phyloP scores from a whole-genome alignment of 2,888 invertebrate species.

The Julus scandinavius region DNA sequence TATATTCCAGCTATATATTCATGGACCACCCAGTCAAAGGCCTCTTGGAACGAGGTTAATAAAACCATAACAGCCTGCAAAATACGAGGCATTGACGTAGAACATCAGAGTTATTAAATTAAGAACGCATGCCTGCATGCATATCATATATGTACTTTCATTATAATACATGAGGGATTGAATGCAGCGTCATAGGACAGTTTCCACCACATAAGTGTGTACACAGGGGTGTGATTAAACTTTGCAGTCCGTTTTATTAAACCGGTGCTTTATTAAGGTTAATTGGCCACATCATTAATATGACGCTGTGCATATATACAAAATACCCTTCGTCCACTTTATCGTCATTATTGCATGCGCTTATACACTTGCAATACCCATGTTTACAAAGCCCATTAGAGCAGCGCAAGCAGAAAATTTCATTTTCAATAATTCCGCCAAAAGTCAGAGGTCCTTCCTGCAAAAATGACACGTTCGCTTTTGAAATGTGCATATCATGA shows the following conservation, averaged over 20 bases:
- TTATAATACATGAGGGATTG: background rate
- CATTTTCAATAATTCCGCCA: constrained; percentile 22
- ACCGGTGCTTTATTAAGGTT: constrained; percentile 36
- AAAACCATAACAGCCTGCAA: constrained; percentile 22
- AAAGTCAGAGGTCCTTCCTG: background rate
- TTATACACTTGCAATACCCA: background rate
- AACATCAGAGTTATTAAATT: constrained; percentile 14
- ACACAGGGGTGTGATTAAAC: constrained; percentile 36
- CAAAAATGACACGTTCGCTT: background rate
- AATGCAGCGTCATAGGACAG: background rate
- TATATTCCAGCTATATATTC: background rate
- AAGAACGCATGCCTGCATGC: background rate
- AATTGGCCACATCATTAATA: constrained; percentile 42
- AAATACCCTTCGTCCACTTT: background rate
- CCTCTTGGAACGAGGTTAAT: background rate
- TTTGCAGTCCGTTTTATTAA: constrained; percentile 31
- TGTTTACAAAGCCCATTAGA: background rate
- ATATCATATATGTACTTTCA: background rate
- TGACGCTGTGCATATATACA: background rate
- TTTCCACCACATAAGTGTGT: background rate
- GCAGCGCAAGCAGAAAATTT: background rate
- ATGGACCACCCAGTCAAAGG: background rate
- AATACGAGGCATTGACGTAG: constrained; percentile 16
- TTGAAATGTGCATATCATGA: background rate
- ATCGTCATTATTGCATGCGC: background rate